A percentile compares a stretch with the other conserved stretches of the same genome.
Evolutionary conservation across 35 echinoderm and acorn worm genomes (phyloP).

Genomic region (Heliocidaris tuberculata): DNA sequence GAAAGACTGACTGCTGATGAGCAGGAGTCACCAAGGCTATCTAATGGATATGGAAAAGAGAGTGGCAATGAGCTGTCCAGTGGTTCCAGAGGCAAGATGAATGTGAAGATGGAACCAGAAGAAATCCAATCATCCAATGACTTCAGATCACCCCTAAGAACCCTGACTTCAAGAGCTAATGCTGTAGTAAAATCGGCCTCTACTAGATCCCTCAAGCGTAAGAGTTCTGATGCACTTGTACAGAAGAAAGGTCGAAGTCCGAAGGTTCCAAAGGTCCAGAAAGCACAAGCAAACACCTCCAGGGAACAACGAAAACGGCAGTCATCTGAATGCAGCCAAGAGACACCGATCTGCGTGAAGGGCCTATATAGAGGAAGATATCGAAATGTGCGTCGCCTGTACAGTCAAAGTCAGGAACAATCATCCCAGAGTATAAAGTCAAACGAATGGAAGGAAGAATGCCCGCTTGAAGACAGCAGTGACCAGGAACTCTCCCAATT

Average conservation of each 20-base stretch:
- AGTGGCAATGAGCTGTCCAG: not conserved
- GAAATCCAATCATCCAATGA: not conserved
- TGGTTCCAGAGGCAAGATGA: not conserved
- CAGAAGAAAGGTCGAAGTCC: not conserved
- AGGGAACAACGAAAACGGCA: not conserved
- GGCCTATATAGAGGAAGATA: not conserved
- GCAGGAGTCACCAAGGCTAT: not conserved
- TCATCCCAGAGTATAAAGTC: not conserved
- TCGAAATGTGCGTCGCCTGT: not conserved
- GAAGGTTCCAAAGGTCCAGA: not conserved
- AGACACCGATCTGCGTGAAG: not conserved
- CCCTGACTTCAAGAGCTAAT: not conserved
- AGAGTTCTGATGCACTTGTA: too few relatives aligned
- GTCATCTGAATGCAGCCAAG: not conserved
- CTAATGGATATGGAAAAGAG: not conserved
- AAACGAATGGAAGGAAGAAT: not conserved
- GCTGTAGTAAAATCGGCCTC: not conserved
- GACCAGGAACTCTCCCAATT: not conserved
- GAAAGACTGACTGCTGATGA: not conserved
- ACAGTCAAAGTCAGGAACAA: not conserved
- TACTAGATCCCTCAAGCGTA: not conserved
- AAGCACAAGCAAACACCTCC: not conserved
- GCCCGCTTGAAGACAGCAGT: not conserved
- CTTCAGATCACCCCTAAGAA: not conserved
- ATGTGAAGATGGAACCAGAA: not conserved